Percentiles rank a stretch among this genome's conserved stretches.
Conservation (phyloP, 2,888 invertebrate genomes). For the Augiades crinisus region DNA sequence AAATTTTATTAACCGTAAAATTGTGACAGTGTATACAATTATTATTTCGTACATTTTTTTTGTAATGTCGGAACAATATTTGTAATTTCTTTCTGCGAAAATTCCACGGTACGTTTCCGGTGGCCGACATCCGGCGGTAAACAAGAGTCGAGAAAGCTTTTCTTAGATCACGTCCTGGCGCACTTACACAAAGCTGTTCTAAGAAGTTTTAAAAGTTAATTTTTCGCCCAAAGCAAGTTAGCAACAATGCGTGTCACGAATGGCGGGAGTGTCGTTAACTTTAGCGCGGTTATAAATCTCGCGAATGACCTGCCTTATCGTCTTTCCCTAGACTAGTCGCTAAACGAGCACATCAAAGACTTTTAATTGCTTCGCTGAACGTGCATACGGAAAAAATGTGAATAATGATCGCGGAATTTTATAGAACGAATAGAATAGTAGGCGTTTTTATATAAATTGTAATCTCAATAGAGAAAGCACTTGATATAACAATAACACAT, state of each 20-base stretch:
- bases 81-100: constrained; percentile 21
- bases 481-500: too few relatives aligned
- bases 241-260: constrained; percentile 65
- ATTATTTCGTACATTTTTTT: background rate
- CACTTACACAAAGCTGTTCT: constrained; percentile 57
- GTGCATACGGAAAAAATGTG: constrained; percentile 25
- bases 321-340: constrained; percentile 49
- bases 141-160: constrained; percentile 38
- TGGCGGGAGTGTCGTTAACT: constrained; percentile 65
- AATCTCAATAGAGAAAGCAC: too few relatives aligned
- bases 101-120: constrained; percentile 18
- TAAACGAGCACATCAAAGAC: constrained; percentile 60
- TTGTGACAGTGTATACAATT: background rate
- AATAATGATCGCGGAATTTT: too few relatives aligned
- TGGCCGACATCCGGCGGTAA: constrained; percentile 18
- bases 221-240: constrained; percentile 56
- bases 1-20: too few relatives aligned
- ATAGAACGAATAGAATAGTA: background rate
- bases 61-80: background rate
- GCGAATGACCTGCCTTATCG: constrained; percentile 62
- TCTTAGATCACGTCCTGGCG: constrained; percentile 45
- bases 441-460: too few relatives aligned
- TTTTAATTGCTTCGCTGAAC: constrained; percentile 60
- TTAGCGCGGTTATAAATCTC: constrained; percentile 70
- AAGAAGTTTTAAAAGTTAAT: constrained; percentile 55